Base-by-base conservation (phyloP, 2,888 invertebrate genomes). In the Ectropis crepuscularia region DNA sequence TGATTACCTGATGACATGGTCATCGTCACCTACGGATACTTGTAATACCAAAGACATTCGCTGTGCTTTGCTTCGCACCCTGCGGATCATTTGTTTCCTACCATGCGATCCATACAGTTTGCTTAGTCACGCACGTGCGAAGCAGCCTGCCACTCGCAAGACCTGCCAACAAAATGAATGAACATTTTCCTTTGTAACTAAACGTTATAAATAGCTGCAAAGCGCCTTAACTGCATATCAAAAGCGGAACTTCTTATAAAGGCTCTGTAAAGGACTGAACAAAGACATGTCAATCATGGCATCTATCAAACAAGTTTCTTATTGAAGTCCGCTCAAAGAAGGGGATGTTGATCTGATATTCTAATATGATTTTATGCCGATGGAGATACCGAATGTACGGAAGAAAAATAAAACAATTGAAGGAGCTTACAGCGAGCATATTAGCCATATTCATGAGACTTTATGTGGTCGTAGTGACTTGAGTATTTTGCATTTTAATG, bases 261-360 rank as follows among this genome's bases (percentile, higher is more conserved):
- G 36, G 46, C n/a, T 28, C 38, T 50, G 10, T 39, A 60, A 70
- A 63, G 65, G 69, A 59, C 48, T 63, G 59, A 63, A 68, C 67
- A 70, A 67, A 71, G 68, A 45, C 58, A 65, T 59, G 67, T 63
- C 71, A 63, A 61, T 69, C 67, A 63, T 59, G 28, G n/a, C 45
- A 53, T 49, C 60, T 48, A 50, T 62, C 61, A 61, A 70, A 67
- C 60, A 57, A 54, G 48, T 57, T 64, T 38, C 42, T 48, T 59
- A 55, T 57, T 57, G 60, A 63, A 57, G 48, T 53, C 46, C 49
- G 16, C 50, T 50, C 53, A 45, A 61, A 63, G 47, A 57, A 48
- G 50, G 36, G 37, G 45, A n/a, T n/a, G 47, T 49, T 49, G 45
- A 49, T 39, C 51, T 11, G 42, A 59, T 59, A 53, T 53, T 45